phyloP scores from a whole-genome alignment of 2,888 invertebrate species.

The Strigamia crassipes region DNA sequence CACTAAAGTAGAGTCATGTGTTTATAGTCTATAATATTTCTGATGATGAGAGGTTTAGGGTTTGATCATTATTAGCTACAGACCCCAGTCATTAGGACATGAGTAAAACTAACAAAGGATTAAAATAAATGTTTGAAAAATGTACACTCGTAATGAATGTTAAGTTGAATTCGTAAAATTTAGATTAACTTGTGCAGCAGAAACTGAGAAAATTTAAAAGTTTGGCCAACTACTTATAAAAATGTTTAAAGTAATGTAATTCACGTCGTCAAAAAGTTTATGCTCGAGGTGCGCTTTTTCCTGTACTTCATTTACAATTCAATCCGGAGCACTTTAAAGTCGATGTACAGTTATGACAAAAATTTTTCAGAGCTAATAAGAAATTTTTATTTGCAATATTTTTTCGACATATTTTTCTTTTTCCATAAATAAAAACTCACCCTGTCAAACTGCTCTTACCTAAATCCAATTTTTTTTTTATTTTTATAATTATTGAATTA shows the following conservation, averaged over 20 bases:
- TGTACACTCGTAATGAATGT: neutral
- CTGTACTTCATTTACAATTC: constrained; percentile 21
- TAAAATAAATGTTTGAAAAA: neutral
- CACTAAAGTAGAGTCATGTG: neutral
- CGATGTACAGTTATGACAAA: neutral
- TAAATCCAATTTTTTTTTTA: too few relatives aligned
- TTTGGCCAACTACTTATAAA: neutral
- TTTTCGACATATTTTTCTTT: neutral
- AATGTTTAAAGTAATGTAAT: neutral
- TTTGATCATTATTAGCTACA: neutral
- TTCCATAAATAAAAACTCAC: neutral
- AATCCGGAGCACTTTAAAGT: neutral
- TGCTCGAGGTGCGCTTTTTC: neutral
- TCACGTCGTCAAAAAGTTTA: neutral
- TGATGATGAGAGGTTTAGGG: neutral
- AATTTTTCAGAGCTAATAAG: constrained; percentile 14
- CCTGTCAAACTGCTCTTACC: too few relatives aligned
- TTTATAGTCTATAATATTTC: neutral
- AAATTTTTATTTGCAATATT: neutral
- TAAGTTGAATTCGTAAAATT: neutral
- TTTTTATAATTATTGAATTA: too few relatives aligned
- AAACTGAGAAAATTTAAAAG: neutral
- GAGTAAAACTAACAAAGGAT: neutral
- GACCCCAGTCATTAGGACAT: neutral
- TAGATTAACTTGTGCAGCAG: too few relatives aligned